A percentile compares a stretch with the other conserved stretches of the same genome.
Conservation (phyloP, 2,888 invertebrate species). For the Leptopilina myrica region DNA sequence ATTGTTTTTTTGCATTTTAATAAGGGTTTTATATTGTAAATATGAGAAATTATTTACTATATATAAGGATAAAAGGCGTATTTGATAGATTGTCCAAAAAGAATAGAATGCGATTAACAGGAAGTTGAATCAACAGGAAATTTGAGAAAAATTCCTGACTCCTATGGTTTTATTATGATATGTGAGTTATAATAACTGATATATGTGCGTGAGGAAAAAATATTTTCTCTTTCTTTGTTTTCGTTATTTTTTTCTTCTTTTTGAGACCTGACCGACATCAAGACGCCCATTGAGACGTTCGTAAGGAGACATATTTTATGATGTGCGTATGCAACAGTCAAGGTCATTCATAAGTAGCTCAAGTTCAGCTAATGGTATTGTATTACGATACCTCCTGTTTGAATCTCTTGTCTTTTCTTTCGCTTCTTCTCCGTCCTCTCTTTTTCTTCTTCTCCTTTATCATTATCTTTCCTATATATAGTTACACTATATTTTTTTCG, state of each 20-base stretch:
- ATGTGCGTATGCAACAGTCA: constrained; percentile 58
- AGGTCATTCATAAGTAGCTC: constrained; percentile 74
- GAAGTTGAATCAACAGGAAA: constrained; percentile 19
- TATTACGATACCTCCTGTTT: constrained; percentile 66
- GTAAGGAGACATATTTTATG: constrained; percentile 52
- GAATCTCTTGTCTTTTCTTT: constrained; percentile 56
- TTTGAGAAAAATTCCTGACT: constrained; percentile 3
- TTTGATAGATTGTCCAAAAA: too few species aligned
- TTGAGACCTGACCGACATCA: neutral
- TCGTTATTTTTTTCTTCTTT: neutral
- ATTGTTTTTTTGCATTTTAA: too few species aligned
- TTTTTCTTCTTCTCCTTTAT: neutral
- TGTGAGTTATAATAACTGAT: neutral
- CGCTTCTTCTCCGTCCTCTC: constrained; percentile 44
- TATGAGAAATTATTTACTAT: too few species aligned
- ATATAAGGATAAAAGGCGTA: too few species aligned
- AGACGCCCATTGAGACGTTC: constrained; percentile 12
- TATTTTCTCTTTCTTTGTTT: neutral
- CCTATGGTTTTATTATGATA: neutral
- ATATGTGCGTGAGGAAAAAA: neutral
- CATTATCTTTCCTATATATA: neutral
- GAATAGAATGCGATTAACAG: neutral
- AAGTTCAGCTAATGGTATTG: constrained; percentile 71
- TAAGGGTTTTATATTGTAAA: too few species aligned
- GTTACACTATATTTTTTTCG: too few species aligned